These are phyloP conservation scores for Drosophila quadrilineata DNA, from an alignment of 1,140 invertebrate species.

Conservation along the genomic window DNA sequence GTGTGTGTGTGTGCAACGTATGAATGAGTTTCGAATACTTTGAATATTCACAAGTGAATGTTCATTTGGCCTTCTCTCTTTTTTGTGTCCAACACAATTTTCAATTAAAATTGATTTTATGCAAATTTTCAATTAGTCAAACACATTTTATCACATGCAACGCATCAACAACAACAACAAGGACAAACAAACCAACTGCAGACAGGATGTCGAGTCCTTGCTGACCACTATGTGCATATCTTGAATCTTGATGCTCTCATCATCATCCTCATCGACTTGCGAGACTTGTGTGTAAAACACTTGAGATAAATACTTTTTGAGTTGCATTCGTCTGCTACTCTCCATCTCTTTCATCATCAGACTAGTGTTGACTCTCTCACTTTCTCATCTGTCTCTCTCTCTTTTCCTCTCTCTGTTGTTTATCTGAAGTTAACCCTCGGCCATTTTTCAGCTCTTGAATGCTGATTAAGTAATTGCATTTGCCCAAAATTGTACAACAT, in stretches of 20 bases:
- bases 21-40: background rate
- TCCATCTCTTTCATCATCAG: background rate
- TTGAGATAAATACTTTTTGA: constrained; percentile 69
- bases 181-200: constrained; percentile 22
- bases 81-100: constrained; percentile 62
- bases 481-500: constrained; percentile 69
- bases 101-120: constrained; percentile 79
- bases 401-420: background rate
- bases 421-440: constrained; percentile 25
- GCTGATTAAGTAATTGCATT: constrained; percentile 78
- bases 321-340: constrained; percentile 30
- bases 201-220: constrained; percentile 32
- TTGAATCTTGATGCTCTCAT: constrained; percentile 5
- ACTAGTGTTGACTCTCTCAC: too few species aligned
- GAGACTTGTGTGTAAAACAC: constrained; percentile 58
- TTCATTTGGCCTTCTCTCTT: constrained; percentile 64
- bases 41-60: constrained; percentile 31
- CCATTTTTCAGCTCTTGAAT: constrained; percentile 46
- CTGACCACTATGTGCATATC: constrained; percentile 16
- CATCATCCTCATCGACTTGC: constrained; percentile 20
- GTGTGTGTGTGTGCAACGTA: background rate
- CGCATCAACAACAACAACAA: constrained; percentile 20
- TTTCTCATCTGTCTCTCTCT: background rate
- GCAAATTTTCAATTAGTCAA: constrained; percentile 78
- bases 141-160: constrained; percentile 46